Percentiles rank a stretch among this genome's conserved stretches.
phyloP scores from a whole-genome alignment of 2,113 vertebrate genomes.

The Microcebus griseorufus region DNA sequence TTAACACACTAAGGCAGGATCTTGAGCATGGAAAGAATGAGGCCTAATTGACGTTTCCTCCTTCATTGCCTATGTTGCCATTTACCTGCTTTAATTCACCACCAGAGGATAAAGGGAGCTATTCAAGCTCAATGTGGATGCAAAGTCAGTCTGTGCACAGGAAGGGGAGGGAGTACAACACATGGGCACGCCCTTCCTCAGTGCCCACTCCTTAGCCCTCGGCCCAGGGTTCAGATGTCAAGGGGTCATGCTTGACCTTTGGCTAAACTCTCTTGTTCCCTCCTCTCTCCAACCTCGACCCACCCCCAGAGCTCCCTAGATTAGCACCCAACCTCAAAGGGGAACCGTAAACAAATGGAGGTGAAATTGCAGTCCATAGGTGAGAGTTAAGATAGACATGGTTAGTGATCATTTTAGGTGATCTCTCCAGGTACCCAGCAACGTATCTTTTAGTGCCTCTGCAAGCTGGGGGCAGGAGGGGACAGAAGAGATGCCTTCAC shows the following conservation, averaged over 20 bases:
- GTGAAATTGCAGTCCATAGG: neutral
- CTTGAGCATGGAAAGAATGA: neutral
- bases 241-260: neutral
- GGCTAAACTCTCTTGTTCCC: neutral
- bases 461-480: neutral
- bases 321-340: no score
- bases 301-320: neutral
- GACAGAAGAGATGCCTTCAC: neutral
- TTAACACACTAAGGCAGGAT: neutral
- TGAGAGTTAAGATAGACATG: neutral
- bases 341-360: neutral
- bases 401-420: neutral
- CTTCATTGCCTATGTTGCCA: neutral
- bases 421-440: neutral
- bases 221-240: no score
- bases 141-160: neutral
- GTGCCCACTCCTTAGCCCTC: neutral
- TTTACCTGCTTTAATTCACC: neutral
- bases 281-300: neutral
- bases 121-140: no score
- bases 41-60: neutral
- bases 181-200: accelerated
- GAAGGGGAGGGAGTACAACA: no score
- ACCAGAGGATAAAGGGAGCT: neutral
- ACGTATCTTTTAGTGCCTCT: neutral